Base-by-base conservation (phyloP, 1,140 invertebrate species). In the Drosophila sp. region DNA sequence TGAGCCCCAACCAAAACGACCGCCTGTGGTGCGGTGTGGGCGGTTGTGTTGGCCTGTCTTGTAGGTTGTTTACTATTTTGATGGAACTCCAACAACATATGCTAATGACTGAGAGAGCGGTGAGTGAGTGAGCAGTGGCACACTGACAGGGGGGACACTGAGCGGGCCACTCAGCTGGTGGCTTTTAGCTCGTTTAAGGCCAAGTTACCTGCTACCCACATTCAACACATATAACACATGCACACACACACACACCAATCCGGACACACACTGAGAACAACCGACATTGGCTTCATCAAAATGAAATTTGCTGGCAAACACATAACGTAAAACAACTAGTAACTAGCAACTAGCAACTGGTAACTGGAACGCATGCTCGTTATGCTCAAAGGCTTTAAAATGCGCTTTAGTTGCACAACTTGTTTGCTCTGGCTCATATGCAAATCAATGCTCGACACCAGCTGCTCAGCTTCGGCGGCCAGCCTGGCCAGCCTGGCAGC, bases 1-100 rank as follows among this genome's bases (percentile, higher is more conserved):
- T 74, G 58, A 74, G 72, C 65, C 66, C 46, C 72, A 14, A 48
- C 57, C 66, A 61, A 48, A 66, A 59, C 62, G 61, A 27, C 25
- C 54, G 25, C n/a, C 29, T 34, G 38, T 41, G 29, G 32, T 9
- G 41, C 27, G 61, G 56, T 46, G 41, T 36, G 53, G 65, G 46
- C 40, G 27, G 41, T 32, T 41, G 29, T 70, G 64, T 63, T 58
- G 38, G 38, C 59, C 64, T 86, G 82, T 87, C 78, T 84, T 87
- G 53, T 56, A 53, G 54, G 21, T 67, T 72, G 70, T 72, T 72
- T 72, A 67, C 70, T 67, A 66, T 72, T 61, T 67, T 72, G 81
- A 81, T 84, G 62, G 78, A 67, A 72, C 82, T 84, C 72, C 86
- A 87, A 76, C 82, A 87, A 87, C 81, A 86, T 87, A 87, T 87